Base-by-base conservation (phyloP, 2,797 vertebrate species). In the Microcaecilia unicolor region DNA sequence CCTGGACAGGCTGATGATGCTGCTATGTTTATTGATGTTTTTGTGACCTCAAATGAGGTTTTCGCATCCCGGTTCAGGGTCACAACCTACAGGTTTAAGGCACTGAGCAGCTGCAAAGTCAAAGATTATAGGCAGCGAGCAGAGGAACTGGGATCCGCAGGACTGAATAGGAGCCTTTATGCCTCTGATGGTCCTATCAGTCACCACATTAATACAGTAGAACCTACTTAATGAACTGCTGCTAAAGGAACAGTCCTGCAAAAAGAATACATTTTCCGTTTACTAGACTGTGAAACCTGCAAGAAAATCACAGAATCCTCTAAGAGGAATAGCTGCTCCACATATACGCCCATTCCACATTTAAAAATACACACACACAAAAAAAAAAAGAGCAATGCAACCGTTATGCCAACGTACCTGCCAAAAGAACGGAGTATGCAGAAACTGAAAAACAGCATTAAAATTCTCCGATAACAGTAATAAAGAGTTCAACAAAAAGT, bases 201-300 rank as follows among this genome's bases (percentile, higher is more conserved):
- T 37, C 9, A 6, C 3, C 2, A 22, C 37, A 49, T 44, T 41
- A 55, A 51, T 17, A 28, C 22, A 53, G n/a, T 1, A 1, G 24
- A 52, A 47, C 28, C 32, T 40, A 32, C 41, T 52, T 41, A 61
- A 58, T 30, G 36, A 37, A 29, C 29, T 58, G 37, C 18, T 34
- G 22, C 31, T 31, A 21, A 51, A 15, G 7, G 14, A 28, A 43
- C 13, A 20, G 2, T 49, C 22, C 11, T 44, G 6, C 44, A 33
- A 31, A 15, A 15, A 63, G 62, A 50, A 64, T 42, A 48, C 43
- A 54, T 27, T 59, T 48, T 25, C 27, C 66, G 16, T 55, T 63
- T 63, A 61, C 16, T 51, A 35, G 44, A 39, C 36, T 48, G 31
- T 44, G 64, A 73, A 67, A 70, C 34, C 17, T 33, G 41, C 21